phyloP scores from a whole-genome alignment of 1,140 invertebrate species.

The Capitella teleta region DNA sequence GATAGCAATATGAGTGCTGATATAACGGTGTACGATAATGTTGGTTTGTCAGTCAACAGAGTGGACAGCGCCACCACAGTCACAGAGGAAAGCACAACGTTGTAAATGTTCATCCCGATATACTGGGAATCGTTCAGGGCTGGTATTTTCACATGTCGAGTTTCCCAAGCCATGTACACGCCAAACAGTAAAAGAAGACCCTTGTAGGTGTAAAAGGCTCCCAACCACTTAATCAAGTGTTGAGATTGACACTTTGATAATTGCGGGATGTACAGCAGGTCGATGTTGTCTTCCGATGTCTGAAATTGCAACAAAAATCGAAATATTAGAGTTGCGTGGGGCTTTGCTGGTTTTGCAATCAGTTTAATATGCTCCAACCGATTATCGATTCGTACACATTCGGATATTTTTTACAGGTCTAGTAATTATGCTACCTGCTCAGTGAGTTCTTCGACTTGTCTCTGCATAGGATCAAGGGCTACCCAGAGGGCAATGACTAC shows the following conservation, averaged over 20 bases:
- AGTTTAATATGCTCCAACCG: background rate
- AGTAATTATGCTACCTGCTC: conserved; percentile 40
- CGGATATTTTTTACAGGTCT: background rate
- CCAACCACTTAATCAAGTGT: conserved; percentile 74
- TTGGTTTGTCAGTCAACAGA: conserved; percentile 70
- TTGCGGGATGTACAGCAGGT: conserved; percentile 77
- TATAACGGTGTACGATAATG: conserved; percentile 70
- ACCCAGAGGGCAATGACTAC: conserved; percentile 95
- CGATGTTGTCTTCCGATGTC: conserved; percentile 48
- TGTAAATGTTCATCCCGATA: conserved; percentile 67
- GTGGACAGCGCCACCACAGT: conserved; percentile 75
- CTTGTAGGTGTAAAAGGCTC: conserved; percentile 78
- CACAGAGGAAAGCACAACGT: conserved; percentile 73
- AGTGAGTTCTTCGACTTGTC: conserved; percentile 69
- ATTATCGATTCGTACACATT: background rate
- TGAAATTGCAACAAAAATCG: background rate
- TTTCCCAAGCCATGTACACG: conserved; percentile 38
- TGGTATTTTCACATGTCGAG: conserved; percentile 32
- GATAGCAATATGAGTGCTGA: conserved; percentile 70
- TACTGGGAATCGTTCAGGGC: conserved; percentile 37
- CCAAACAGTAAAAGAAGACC: conserved; percentile 74
- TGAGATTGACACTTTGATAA: conserved; percentile 76
- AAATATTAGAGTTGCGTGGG: background rate
- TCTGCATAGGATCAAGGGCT: conserved; percentile 83
- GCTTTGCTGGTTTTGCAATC: background rate